Evolutionary conservation across 2,113 vertebrate species (phyloP).

Genomic region (Dicerorhinus sumatrensis): DNA sequence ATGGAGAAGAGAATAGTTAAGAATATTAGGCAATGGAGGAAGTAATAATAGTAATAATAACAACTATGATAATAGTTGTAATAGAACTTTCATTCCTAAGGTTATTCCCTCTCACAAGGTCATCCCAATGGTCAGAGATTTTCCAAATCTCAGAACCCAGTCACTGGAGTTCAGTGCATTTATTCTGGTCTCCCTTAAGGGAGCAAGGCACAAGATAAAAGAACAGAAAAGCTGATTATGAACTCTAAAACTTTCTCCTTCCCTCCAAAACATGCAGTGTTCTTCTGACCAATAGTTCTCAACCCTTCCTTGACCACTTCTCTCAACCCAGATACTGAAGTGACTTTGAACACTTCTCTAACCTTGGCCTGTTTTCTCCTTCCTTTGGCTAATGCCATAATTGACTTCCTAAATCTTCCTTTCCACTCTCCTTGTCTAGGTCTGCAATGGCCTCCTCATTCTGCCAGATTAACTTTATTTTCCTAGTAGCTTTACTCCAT

Average conservation of each 20-base stretch:
- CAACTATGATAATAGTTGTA: not conserved
- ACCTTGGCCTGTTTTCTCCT: not conserved
- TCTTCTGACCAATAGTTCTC: not conserved
- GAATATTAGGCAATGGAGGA: not conserved
- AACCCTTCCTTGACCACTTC: not conserved
- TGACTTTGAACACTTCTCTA: not conserved
- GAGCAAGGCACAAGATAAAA: not conserved
- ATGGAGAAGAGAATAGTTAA: not conserved
- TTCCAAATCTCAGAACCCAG: constrained; percentile 21
- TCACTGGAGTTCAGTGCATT: not conserved
- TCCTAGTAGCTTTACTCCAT: not conserved
- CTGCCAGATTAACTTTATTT: constrained; percentile 21
- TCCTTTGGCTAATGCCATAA: not conserved
- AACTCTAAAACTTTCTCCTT: not conserved
- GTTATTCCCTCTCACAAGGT: not conserved
- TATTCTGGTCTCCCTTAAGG: not conserved
- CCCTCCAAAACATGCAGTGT: not conserved
- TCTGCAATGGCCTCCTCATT: not conserved
- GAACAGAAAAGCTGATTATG: not conserved
- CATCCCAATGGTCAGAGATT: not conserved
- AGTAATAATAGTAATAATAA: not conserved
- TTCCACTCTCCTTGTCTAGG: not conserved
- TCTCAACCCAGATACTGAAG: not conserved
- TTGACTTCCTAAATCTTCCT: not conserved
- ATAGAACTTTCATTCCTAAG: not conserved